Evolutionary conservation across 2,113 vertebrate species (phyloP).

Genomic region (Acanthochromis polyacanthus): DNA sequence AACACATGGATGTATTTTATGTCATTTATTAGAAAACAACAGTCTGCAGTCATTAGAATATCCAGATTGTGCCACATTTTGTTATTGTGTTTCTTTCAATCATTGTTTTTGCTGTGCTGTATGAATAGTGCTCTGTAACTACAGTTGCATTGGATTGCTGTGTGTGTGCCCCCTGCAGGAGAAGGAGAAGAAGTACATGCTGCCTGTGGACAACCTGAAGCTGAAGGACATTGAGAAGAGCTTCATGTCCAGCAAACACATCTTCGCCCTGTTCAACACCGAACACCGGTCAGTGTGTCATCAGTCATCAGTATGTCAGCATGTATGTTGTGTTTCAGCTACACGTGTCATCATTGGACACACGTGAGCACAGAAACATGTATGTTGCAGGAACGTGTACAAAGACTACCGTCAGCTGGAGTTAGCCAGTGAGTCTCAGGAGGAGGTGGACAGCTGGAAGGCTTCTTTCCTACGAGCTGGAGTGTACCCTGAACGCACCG

Average conservation of each 20-base stretch:
- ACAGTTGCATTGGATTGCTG: not conserved
- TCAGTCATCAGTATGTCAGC: not conserved
- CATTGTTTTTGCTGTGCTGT: too few species aligned
- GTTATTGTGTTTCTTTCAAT: too few species aligned
- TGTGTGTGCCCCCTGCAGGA: slow-evolving; percentile 58
- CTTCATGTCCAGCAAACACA: slow-evolving; percentile 98
- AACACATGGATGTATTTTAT: too few species aligned
- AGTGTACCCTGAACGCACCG: slow-evolving; percentile 88
- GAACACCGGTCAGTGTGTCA: slow-evolving; percentile 89
- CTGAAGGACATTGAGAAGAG: slow-evolving; percentile 96
- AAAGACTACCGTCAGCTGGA: slow-evolving; percentile 98
- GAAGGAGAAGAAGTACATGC: slow-evolving; percentile 92
- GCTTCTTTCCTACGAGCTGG: slow-evolving; percentile 92
- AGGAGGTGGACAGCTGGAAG: slow-evolving; percentile 96
- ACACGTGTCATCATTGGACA: not conserved
- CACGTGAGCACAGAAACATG: not conserved
- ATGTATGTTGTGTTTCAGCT: too few species aligned
- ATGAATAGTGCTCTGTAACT: too few species aligned
- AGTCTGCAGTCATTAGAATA: too few species aligned
- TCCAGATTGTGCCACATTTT: too few species aligned
- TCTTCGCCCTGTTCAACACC: slow-evolving; percentile 97
- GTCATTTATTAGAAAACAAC: too few species aligned
- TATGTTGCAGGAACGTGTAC: slow-evolving; percentile 93
- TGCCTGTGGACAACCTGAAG: slow-evolving; percentile 95
- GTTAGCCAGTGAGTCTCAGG: slow-evolving; percentile 91